Percentiles rank a stretch among this genome's conserved stretches.
Evolutionary conservation across 1,140 invertebrate genomes (phyloP).

Genomic region (Drosophila arawakana): DNA sequence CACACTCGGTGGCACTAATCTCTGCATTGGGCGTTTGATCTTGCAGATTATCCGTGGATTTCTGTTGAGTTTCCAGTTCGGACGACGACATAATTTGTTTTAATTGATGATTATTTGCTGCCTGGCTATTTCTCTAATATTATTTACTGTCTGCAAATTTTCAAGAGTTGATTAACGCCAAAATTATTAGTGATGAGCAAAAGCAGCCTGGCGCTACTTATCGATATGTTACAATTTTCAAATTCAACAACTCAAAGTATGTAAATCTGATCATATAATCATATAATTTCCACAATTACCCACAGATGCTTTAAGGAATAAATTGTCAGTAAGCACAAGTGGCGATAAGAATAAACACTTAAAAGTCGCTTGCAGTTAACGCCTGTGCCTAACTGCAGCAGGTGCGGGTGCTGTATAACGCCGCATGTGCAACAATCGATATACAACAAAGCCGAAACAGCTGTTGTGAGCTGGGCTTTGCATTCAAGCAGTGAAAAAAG

Average conservation of each 20-base stretch:
- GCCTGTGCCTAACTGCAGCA: neutral
- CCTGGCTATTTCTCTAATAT: constrained; percentile 54
- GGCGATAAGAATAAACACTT: neutral
- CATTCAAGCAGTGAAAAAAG: constrained; percentile 57
- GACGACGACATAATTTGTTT: constrained; percentile 70
- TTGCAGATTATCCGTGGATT: constrained; percentile 51
- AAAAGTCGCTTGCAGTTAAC: neutral
- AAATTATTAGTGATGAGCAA: constrained; percentile 50
- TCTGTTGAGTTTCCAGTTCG: constrained; percentile 62
- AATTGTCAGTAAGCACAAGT: neutral
- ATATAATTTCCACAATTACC: neutral
- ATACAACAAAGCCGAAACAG: constrained; percentile 30
- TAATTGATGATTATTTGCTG: constrained; percentile 60
- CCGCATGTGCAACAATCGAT: constrained; percentile 27
- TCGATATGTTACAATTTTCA: constrained; percentile 33
- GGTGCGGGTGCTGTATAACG: constrained; percentile 27
- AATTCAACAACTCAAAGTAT: neutral
- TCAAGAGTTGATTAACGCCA: constrained; percentile 60
- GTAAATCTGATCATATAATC: neutral
- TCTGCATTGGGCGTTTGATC: constrained; percentile 41
- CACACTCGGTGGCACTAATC: constrained; percentile 48
- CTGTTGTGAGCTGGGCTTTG: constrained; percentile 54
- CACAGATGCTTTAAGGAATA: neutral
- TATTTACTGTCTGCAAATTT: constrained; percentile 75
- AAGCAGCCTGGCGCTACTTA: constrained; percentile 34